A percentile compares a stretch with the other conserved stretches of the same genome.
Evolutionary conservation across 2,113 vertebrate genomes (phyloP).

Genomic region (Cinclus mexicanus): DNA sequence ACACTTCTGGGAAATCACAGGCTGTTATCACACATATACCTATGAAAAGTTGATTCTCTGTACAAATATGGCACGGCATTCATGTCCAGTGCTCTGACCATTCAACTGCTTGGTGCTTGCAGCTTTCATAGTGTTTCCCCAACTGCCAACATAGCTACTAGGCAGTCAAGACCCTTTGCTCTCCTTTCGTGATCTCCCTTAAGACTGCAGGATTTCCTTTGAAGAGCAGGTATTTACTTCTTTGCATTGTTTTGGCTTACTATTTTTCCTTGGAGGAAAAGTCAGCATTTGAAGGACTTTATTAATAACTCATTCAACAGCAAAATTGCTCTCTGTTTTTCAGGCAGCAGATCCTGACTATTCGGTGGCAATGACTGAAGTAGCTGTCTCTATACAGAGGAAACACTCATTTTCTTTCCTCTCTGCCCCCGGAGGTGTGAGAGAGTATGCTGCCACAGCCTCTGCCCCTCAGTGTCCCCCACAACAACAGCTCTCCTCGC

Average conservation of each 20-base stretch:
- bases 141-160: not conserved
- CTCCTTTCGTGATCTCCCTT: not conserved
- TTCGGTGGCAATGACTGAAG: not conserved
- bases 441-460: rapidly evolving
- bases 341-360: not conserved
- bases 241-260: not conserved
- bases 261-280: not conserved
- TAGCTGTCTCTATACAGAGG: not conserved
- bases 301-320: not conserved
- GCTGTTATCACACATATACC: not conserved
- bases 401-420: not conserved
- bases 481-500: rapidly evolving
- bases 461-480: rapidly evolving
- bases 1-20: not conserved
- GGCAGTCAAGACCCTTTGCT: rapidly evolving
- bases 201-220: not conserved
- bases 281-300: not conserved
- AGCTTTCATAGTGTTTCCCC: not conserved
- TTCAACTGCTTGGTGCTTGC: not conserved
- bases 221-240: not conserved
- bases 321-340: not conserved
- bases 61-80: not conserved
- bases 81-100: not conserved
- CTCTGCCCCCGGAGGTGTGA: rapidly evolving
- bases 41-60: not conserved